A percentile compares a stretch with the other conserved stretches of the same genome.
phyloP scores from a whole-genome alignment of 2,113 vertebrate genomes.

The Podiceps cristatus region DNA sequence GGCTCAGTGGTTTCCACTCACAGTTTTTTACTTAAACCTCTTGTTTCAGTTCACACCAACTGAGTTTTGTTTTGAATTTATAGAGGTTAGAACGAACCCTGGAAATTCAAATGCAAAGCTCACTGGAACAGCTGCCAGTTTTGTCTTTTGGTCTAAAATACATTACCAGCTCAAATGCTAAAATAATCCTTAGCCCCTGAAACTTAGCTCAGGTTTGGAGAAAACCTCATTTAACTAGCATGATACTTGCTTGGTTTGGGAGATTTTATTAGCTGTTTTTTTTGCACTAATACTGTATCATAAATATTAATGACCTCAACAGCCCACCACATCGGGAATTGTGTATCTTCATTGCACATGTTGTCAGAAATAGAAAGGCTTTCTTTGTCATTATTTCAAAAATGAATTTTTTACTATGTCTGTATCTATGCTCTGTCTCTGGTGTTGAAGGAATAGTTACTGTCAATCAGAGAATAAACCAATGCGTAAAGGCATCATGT shows the following conservation, averaged over 20 bases:
- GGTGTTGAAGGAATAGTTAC: not conserved
- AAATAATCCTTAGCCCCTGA: not conserved
- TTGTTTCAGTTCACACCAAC: not conserved
- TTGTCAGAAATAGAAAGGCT: not conserved
- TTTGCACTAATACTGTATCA: rapidly evolving
- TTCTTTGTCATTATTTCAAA: not conserved
- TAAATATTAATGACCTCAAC: not conserved
- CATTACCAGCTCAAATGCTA: not conserved
- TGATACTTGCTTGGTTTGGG: not conserved
- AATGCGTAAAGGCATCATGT: not conserved
- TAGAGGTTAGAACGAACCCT: not conserved
- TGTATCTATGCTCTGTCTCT: not conserved
- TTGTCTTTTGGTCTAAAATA: not conserved
- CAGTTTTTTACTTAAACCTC: not conserved
- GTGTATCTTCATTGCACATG: not conserved
- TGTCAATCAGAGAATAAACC: not conserved
- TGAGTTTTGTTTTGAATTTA: conserved; percentile 16
- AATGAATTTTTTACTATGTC: not conserved
- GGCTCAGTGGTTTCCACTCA: not conserved
- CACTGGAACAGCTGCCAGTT: not conserved
- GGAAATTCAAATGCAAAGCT: not conserved
- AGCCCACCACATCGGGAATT: not conserved
- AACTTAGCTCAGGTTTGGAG: not conserved
- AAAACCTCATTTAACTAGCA: not conserved
- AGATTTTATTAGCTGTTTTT: not conserved